Evolutionary conservation across 2,888 invertebrate genomes (phyloP), one percentile per base, ranked within the genome.

Genomic region (Mesochorus sp.): DNA sequence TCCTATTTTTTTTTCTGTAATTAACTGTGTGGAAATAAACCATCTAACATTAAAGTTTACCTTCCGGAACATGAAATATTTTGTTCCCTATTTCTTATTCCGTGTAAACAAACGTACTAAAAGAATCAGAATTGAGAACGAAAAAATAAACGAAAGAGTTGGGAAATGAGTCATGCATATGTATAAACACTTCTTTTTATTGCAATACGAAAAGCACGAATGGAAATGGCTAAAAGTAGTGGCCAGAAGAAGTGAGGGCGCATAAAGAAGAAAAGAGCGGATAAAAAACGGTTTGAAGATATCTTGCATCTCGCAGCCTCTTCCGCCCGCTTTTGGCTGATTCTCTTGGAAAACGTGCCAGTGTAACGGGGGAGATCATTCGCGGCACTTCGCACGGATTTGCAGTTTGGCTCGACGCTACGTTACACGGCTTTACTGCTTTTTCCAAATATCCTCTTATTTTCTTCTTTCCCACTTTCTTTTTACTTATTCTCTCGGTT

Each of bases 261-360:
- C 10, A 28, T 19, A 19, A 62, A 10, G 1, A 17, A 28, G 28
- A 64, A 49, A 55, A 31, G 31, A 4, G 37, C 8, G 19, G 12
- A 39, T 19, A 57, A 73, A n/a, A 73, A 73, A 66, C 49, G 28
- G 53, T 76, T 72, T 67, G 47, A 72, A 77, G 61, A 67, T 68
- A 67, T 61, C 39, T 57, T 26, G 14, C 64, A 2, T 51, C 55
- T 37, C 53, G n/a, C 28, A n/a, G 5, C 5, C 26, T 66, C 39
- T 39, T 28, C 10, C 37, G 37, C 8, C 12, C 19, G 47, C 26
- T 59, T 61, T 53, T 47, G 49, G 61, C 62, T 44, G 68, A 78
- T 78, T 78, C 51, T 26, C 49, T 59, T 42, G 57, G 51, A 74
- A 61, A 53, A 66, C 68, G 64, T 47, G 42, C 57, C 21, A 70